Percentiles rank a stretch among this genome's conserved stretches.
These are phyloP conservation scores for Crax fasciolata DNA, from an alignment of 2,797 vertebrate genomes.

Conservation along the genomic window DNA sequence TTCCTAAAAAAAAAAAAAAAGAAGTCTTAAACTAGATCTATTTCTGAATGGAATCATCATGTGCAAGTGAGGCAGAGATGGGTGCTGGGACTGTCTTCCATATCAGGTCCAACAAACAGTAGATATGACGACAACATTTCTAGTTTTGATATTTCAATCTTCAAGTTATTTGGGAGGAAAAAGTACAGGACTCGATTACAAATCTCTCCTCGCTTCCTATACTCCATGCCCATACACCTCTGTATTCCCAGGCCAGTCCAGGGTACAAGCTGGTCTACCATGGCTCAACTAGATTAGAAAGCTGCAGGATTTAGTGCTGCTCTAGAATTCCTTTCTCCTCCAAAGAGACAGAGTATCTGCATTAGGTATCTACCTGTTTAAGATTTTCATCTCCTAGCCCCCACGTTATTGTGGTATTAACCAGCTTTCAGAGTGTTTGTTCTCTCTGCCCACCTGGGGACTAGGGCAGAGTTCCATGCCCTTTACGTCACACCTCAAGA, in stretches of 20 bases:
- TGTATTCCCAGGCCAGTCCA: not conserved
- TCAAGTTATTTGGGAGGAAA: not conserved
- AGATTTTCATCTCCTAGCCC: slow-evolving; percentile 4
- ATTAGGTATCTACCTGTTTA: not conserved
- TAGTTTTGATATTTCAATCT: not conserved
- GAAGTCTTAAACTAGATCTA: not conserved
- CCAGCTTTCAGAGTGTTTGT: not conserved
- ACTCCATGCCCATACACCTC: not conserved
- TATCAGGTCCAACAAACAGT: not conserved
- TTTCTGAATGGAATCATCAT: not conserved
- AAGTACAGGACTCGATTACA: not conserved
- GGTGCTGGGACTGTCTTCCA: not conserved
- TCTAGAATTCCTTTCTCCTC: not conserved
- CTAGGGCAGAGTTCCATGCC: not conserved
- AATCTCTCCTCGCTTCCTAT: not conserved
- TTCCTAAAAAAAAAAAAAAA: not conserved
- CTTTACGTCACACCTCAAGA: not conserved
- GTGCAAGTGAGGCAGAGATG: not conserved
- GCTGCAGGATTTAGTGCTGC: not conserved
- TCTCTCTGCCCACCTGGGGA: not conserved
- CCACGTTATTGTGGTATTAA: not conserved
- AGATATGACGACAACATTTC: not conserved
- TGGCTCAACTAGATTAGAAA: not conserved
- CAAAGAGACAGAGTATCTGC: not conserved
- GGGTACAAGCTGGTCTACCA: not conserved